Base-by-base conservation (phyloP, 2,888 invertebrate species). In the Apamea epomidion region DNA sequence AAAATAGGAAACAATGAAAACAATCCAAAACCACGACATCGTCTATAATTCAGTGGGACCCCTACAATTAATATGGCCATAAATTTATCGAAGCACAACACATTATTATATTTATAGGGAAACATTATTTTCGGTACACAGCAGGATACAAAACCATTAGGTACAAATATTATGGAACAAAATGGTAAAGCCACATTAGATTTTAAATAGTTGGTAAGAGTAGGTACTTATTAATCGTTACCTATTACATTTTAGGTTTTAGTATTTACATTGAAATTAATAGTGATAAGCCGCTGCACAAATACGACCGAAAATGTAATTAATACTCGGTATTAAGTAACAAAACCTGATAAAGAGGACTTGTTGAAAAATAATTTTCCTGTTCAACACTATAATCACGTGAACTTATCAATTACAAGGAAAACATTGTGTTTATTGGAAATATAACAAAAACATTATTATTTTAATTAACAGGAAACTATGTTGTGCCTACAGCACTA, bases 1-100 rank as follows among this genome's bases (percentile, higher is more conserved):
- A 84, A 88, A 90, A 90, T 87, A 73, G 74, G 80, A 86, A 85
- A 92, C 90, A 90, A 91, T 90, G 81, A 86, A 88, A 89, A 88
- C 82, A 88, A 87, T 88, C 76, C 68, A 76, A 77, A 81, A 62
- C 45, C 64, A 70, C 83, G 89, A 91, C 92, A 91, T 89, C 88
- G 90, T 88, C 89, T 88, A 92, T 92, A 93, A 93, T 91, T 90
- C 90, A 84, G 72, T 85, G 76, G 86, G 87, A 89, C 91, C 94
- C 93, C 92, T 89, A 88, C 93, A 92, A 94, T 95, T 95, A 94
- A 94, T 95, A 93, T 87, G 90, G 89, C 78, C 91, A 94, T 96
- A 94, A 95, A 95, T 94, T 94, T 93, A 91, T 88, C 81, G 84
- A 84, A 77, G 72, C 73, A 80, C 74, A 87, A 87, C 88, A 83